Percentiles rank a stretch among this genome's conserved stretches.
phyloP scores from a whole-genome alignment of 1,140 invertebrate species.

The Nautilus pompilius region DNA sequence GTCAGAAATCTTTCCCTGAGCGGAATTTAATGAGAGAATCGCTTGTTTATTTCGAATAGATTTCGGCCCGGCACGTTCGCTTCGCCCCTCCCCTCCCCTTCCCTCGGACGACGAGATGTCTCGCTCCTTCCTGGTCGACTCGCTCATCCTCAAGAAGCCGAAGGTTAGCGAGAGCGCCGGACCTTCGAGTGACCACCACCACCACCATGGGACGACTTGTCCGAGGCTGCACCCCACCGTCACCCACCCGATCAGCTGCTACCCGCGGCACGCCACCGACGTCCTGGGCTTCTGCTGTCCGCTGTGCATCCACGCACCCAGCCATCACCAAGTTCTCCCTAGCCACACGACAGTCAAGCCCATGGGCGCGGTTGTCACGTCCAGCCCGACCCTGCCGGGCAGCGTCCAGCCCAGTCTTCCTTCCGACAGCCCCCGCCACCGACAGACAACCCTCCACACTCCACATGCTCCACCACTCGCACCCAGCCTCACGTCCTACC shows the following conservation, averaged over 20 bases:
- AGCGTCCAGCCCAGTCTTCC: not conserved
- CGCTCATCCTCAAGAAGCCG: slow-evolving; percentile 27
- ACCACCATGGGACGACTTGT: not conserved
- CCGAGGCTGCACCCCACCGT: slow-evolving; percentile 5
- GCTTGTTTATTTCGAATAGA: too few relatives aligned
- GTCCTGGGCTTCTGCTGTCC: slow-evolving; percentile 34
- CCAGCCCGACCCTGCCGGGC: not conserved
- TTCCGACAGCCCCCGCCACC: not conserved
- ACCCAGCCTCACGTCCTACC: not conserved
- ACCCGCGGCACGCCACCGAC: slow-evolving; percentile 30
- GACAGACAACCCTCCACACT: not conserved
- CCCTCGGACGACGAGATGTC: too few relatives aligned
- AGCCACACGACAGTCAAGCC: not conserved
- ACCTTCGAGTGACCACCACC: slow-evolving; percentile 2
- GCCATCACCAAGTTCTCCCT: not conserved
- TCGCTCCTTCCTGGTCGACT: slow-evolving; percentile 25
- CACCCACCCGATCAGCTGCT: slow-evolving; percentile 28
- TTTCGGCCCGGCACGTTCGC: too few relatives aligned
- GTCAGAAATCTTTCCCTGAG: too few relatives aligned
- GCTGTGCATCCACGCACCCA: slow-evolving; percentile 26
- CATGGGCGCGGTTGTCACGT: not conserved
- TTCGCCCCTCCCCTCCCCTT: too few relatives aligned
- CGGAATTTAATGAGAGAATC: too few relatives aligned
- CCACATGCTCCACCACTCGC: not conserved
- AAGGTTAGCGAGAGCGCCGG: not conserved